Base-by-base conservation (phyloP, 2,113 vertebrate genomes). In the Clarias batrachus region DNA sequence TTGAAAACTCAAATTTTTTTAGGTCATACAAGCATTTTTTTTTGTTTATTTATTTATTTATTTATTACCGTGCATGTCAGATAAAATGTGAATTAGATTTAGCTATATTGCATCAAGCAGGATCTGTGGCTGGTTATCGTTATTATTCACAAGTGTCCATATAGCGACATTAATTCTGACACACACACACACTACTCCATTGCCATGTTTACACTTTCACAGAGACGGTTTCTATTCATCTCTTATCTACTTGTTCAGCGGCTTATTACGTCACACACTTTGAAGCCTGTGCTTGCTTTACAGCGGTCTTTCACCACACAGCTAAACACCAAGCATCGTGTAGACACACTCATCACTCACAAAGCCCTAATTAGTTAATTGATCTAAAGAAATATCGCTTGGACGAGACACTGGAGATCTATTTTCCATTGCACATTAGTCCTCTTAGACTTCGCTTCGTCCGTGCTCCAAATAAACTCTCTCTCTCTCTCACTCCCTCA, bases 331-430 rank as follows among this genome's bases (percentile, higher is more conserved):
- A 60, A 37, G 30, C 30, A 5, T 37, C 5, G 78, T 62, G 57
- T 37, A 12, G 23, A 62, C 10, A 62, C 30, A 37, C 17, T 60
- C 30, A 80, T 80, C 78, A 37, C 56, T 80, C 57, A 60, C 78
- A 60, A 37, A 80, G 78, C 57, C 52, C 78, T 77, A 80, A 80
- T 80, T 80, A 80, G 78, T 79, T 79, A 60, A 80, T 80, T 80
- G 30, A 62, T 33, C 30, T 27, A 37, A 80, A 80, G 78, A 80
- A 80, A 60, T 80, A 60, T 60, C 16, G 2, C 78, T 62, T 13
- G 52, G 30, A 13, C 57, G 2, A 60, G 78, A 60, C 56, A 60
- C 8, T 12, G 78, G 78, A 37, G 78, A 80, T 80, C 78, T 80
- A 23, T 80, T 80, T 80, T 37, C 33, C 56, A 80, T 80, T 80